Percentiles rank a stretch among this genome's conserved stretches.
Evolutionary conservation across 2,797 vertebrate genomes (phyloP).

Genomic region (Coregonus suidteri): DNA sequence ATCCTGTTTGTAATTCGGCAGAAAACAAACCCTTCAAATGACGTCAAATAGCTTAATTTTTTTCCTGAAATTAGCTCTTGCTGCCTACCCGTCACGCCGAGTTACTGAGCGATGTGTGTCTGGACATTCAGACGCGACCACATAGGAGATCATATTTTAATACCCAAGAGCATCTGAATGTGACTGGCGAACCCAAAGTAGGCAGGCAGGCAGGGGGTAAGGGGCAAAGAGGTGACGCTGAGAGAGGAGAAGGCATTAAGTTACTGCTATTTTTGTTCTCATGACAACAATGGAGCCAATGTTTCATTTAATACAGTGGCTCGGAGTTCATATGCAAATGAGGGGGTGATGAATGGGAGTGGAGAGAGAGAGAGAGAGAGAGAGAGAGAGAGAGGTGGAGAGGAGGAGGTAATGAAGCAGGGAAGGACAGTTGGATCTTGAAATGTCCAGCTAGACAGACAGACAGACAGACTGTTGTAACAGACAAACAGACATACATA

Average conservation of each 20-base stretch:
- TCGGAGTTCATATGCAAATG: constrained; percentile 51
- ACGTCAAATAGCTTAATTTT: neutral
- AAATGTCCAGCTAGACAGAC: neutral
- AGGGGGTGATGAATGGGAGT: constrained; percentile 35
- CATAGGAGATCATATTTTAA: neutral
- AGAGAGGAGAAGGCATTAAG: constrained; percentile 33
- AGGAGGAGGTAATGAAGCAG: neutral
- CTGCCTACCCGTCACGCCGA: neutral
- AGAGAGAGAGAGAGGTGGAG: neutral
- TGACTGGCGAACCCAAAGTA: constrained; percentile 14
- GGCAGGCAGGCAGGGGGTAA: constrained; percentile 6
- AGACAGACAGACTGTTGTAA: neutral
- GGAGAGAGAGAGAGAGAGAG: constrained; percentile 3
- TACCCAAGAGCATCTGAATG: neutral
- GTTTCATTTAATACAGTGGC: constrained; percentile 50
- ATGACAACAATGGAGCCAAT: constrained; percentile 54
- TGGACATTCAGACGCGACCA: constrained; percentile 3
- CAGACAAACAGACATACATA: neutral
- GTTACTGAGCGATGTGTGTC: neutral
- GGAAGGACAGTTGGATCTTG: constrained; percentile 10
- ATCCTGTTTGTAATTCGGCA: too few relatives aligned
- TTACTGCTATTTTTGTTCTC: constrained; percentile 45
- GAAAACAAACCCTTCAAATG: too few relatives aligned
- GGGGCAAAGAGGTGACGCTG: neutral
- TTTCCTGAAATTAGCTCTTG: neutral